These are phyloP conservation scores for Linnaemya tessellans DNA, from an alignment of 2,888 invertebrate species.

Conservation along the genomic window DNA sequence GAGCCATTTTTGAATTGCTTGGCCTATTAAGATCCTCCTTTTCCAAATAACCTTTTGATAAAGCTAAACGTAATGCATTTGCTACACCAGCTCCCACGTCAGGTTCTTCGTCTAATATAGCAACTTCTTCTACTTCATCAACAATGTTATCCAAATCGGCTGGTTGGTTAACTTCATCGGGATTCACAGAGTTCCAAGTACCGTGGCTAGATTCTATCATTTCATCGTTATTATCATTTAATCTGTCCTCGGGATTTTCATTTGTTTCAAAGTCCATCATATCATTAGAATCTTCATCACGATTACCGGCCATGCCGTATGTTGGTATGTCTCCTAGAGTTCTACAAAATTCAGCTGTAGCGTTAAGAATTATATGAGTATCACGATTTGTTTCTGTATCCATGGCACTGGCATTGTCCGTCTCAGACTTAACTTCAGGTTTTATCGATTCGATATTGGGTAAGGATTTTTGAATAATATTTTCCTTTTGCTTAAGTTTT, in stretches of 20 bases:
- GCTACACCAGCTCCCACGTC: conserved; percentile 95
- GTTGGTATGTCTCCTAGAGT: conserved; percentile 98
- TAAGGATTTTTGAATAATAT: conserved; percentile 79
- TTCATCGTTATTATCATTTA: conserved; percentile 74
- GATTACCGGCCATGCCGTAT: conserved; percentile 94
- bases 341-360: conserved; percentile 98
- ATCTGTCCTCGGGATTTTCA: conserved; percentile 81
- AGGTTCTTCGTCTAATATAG: conserved; percentile 93
- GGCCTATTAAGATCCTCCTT: conserved; percentile 90
- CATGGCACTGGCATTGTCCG: conserved; percentile 76
- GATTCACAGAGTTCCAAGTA: conserved; percentile 93
- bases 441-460: conserved; percentile 82
- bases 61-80: conserved; percentile 94
- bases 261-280: conserved; percentile 84
- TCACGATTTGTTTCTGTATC: conserved; percentile 80
- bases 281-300: conserved; percentile 90
- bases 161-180: conserved; percentile 83
- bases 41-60: conserved; percentile 97
- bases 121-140: conserved; percentile 82
- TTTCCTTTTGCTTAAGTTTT: conserved; percentile 86
- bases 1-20: conserved; percentile 88
- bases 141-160: conserved; percentile 84
- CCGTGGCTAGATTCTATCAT: conserved; percentile 86
- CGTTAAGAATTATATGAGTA: conserved; percentile 91
- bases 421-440: conserved; percentile 84